Conservation (phyloP, 2,797 vertebrate species). For the Psittacula echo region DNA sequence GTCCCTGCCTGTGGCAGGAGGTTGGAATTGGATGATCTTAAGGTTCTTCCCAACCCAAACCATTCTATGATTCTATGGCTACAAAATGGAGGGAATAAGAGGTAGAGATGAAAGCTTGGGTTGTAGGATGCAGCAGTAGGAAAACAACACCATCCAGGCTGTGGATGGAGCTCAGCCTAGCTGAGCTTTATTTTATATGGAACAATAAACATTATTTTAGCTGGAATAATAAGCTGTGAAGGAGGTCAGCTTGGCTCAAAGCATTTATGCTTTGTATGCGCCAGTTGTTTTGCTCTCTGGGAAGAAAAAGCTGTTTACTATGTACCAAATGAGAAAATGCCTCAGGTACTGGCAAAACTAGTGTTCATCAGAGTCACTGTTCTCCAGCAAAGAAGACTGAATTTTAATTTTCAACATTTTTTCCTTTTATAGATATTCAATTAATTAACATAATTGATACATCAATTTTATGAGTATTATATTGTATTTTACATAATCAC, state of each 20-base stretch:
- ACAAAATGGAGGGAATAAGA: not conserved
- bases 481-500: not conserved
- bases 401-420: not conserved
- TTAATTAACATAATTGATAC: not conserved
- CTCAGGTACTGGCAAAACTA: not conserved
- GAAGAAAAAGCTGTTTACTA: not conserved
- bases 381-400: not conserved
- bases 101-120: conserved; percentile 51
- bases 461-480: not conserved
- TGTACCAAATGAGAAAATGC: not conserved
- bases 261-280: not conserved
- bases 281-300: not conserved
- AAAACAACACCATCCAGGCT: conserved; percentile 6
- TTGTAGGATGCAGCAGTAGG: not conserved
- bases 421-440: not conserved
- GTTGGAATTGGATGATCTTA: not conserved
- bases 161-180: not conserved
- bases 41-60: not conserved
- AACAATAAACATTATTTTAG: conserved; percentile 42
- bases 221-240: conserved; percentile 4
- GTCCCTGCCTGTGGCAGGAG: not conserved
- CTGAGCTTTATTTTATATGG: conserved; percentile 13
- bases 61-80: not conserved
- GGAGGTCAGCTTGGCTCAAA: conserved; percentile 8
- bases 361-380: not conserved